Percentiles rank a stretch among this genome's conserved stretches.
phyloP scores from a whole-genome alignment of 2,797 vertebrate species.

The Sparus aurata region DNA sequence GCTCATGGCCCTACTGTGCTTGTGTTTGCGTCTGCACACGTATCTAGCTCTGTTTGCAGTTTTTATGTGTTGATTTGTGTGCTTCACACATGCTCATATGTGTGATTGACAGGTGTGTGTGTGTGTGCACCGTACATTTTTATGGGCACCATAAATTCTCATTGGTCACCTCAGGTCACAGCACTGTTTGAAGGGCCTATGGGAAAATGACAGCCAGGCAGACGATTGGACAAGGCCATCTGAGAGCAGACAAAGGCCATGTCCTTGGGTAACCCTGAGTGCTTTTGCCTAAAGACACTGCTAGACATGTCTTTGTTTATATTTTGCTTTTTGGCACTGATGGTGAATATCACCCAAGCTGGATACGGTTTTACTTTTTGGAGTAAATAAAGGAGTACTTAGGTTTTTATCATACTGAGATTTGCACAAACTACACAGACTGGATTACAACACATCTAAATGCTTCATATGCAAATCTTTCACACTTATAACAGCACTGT shows the following conservation, averaged over 20 bases:
- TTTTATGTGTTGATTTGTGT: background rate
- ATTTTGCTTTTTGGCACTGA: slow-evolving; percentile 9
- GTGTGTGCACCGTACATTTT: slow-evolving; percentile 38
- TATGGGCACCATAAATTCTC: slow-evolving; percentile 52
- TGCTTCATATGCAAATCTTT: background rate
- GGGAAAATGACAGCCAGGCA: slow-evolving; percentile 47
- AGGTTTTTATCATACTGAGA: background rate
- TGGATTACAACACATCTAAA: background rate
- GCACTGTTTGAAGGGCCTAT: slow-evolving; percentile 34
- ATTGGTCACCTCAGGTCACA: slow-evolving; percentile 41
- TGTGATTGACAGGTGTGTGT: slow-evolving; percentile 41
- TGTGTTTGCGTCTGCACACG: background rate
- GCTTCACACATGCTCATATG: background rate
- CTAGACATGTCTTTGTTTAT: background rate
- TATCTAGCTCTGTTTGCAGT: background rate
- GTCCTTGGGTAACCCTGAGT: slow-evolving; percentile 35
- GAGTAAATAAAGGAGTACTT: background rate
- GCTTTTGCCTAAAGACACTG: background rate
- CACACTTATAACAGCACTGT: no score
- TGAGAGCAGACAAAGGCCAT: slow-evolving; percentile 36
- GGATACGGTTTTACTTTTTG: background rate
- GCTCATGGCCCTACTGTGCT: background rate
- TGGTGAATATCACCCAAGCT: background rate
- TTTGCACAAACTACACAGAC: background rate
- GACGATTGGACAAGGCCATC: slow-evolving; percentile 41